Evolutionary conservation across 2,113 vertebrate genomes (phyloP).

Genomic region (Panthera leo): DNA sequence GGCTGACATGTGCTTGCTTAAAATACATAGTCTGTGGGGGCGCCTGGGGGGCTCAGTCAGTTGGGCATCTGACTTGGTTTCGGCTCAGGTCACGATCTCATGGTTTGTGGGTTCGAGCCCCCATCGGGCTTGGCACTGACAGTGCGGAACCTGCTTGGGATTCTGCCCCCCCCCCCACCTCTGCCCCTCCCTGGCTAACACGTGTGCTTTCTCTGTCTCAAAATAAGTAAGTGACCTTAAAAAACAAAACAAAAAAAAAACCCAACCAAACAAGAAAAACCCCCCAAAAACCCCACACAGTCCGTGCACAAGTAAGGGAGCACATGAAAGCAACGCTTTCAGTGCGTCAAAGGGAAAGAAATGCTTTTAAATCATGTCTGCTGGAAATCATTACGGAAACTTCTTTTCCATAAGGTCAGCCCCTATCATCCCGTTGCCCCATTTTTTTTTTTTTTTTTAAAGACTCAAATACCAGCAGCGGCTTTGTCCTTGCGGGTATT

Average conservation of each 20-base stretch:
- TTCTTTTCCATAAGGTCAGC: conserved; percentile 8
- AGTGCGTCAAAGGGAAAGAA: neutral
- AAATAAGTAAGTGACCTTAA: too few relatives aligned
- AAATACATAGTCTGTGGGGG: neutral
- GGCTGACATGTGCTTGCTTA: neutral
- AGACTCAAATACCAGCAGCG: conserved; percentile 26
- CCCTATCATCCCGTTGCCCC: neutral
- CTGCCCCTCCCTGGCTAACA: too few relatives aligned
- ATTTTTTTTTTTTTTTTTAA: neutral
- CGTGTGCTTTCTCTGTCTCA: too few relatives aligned
- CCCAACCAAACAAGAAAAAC: too few relatives aligned
- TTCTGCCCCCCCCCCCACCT: too few relatives aligned
- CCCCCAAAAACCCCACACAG: neutral
- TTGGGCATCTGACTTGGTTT: too few relatives aligned
- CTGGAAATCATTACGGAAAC: conserved; percentile 34
- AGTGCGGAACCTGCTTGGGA: too few relatives aligned
- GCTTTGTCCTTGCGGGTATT: conserved; percentile 25
- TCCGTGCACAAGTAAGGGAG: neutral
- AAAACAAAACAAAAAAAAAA: too few relatives aligned
- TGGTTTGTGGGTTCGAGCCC: too few relatives aligned
- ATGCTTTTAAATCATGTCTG: neutral
- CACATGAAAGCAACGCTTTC: neutral
- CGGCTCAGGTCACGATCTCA: too few relatives aligned
- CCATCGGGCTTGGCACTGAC: too few relatives aligned
- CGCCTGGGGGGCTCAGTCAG: too few relatives aligned